A percentile compares a stretch with the other conserved stretches of the same genome.
Conservation (phyloP, 2,888 invertebrate genomes). For the Drosophila longiperda region DNA sequence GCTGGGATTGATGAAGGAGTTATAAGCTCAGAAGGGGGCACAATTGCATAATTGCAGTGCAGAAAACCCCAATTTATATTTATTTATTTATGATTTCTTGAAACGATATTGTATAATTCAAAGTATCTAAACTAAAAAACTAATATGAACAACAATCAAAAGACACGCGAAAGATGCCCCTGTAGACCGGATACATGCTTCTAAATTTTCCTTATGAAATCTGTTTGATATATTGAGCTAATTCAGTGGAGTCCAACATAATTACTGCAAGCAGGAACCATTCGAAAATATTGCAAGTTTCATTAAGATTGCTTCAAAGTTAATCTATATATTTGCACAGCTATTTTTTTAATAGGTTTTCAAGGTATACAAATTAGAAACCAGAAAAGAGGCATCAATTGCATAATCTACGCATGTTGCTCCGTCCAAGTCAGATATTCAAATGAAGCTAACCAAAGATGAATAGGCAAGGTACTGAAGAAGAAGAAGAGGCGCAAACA, state of each 20-base stretch:
- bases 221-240: not conserved
- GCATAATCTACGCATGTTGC: constrained; percentile 33
- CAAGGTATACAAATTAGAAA: not conserved
- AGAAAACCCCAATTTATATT: too few relatives aligned
- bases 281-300: not conserved
- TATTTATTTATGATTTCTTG: not conserved
- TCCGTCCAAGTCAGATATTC: constrained; percentile 40
- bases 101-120: not conserved
- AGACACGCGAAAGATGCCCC: not conserved
- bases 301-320: not conserved
- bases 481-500: constrained; percentile 33
- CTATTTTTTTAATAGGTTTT: not conserved
- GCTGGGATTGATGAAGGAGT: too few relatives aligned
- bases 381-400: not conserved
- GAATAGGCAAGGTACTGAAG: constrained; percentile 2
- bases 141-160: not conserved
- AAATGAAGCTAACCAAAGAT: constrained; percentile 57
- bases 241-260: not conserved
- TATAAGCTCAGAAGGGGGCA: too few relatives aligned
- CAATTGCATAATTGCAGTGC: too few relatives aligned
- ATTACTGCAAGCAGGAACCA: not conserved
- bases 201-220: not conserved
- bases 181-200: not conserved
- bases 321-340: not conserved
- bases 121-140: not conserved